These are phyloP conservation scores for Apteryx mantelli DNA, from an alignment of 2,113 vertebrate genomes.

Conservation along the genomic window DNA sequence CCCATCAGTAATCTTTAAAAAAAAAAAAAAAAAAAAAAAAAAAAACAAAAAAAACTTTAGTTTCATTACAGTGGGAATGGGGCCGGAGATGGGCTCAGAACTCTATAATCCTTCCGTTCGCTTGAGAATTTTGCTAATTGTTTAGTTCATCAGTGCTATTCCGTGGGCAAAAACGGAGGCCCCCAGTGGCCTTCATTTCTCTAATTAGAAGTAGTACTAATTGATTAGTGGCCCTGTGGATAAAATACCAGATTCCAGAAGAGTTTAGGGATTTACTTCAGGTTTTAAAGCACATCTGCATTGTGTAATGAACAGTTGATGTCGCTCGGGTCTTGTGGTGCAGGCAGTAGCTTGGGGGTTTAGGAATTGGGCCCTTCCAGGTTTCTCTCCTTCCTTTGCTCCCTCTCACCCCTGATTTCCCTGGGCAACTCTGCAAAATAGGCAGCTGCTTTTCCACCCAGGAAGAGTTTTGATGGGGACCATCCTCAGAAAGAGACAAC, in stretches of 20 bases:
- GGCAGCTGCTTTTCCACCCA: neutral
- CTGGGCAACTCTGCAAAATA: neutral
- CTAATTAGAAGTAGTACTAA: constrained; percentile 28
- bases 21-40: neutral
- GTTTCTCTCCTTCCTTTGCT: neutral
- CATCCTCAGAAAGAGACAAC: neutral
- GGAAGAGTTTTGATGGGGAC: neutral
- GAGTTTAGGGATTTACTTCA: neutral
- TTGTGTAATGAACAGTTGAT: neutral
- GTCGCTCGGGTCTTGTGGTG: neutral
- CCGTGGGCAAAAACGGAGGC: fast-evolving
- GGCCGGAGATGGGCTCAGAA: neutral
- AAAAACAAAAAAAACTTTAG: neutral
- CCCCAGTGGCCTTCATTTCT: neutral
- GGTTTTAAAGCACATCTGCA: neutral
- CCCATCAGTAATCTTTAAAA: neutral
- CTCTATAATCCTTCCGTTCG: neutral
- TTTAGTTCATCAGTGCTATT: neutral
- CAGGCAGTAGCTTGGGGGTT: neutral
- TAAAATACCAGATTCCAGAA: neutral
- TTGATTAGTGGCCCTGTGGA: neutral
- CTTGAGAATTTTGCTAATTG: neutral
- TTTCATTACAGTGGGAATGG: neutral
- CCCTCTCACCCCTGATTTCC: neutral
- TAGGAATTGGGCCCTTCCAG: neutral